Evolutionary conservation across 2,888 invertebrate species (phyloP).

Genomic region (Elysia crispata): DNA sequence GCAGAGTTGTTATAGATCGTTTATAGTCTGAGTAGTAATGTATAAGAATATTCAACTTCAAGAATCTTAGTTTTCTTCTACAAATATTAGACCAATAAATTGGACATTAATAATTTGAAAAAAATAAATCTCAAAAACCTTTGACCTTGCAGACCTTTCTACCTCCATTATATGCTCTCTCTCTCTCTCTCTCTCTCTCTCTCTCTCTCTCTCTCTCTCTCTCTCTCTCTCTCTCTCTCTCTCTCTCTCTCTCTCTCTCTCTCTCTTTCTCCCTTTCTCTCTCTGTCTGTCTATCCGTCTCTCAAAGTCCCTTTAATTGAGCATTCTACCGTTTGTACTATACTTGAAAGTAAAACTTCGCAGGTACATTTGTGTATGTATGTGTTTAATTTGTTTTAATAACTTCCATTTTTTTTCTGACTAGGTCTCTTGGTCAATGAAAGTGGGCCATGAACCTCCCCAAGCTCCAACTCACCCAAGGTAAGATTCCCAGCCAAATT

Average conservation of each 20-base stretch:
- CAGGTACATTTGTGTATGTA: too few relatives aligned
- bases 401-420: not conserved
- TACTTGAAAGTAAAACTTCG: too few relatives aligned
- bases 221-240: conserved; percentile 31
- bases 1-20: too few relatives aligned
- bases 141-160: conserved; percentile 13
- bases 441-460: conserved; percentile 49
- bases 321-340: too few relatives aligned
- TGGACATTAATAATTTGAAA: too few relatives aligned
- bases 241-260: conserved; percentile 27
- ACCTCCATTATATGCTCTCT: conserved; percentile 2
- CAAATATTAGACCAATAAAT: too few relatives aligned
- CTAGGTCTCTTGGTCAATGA: conserved; percentile 51
- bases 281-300: conserved; percentile 32
- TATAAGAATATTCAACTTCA: too few relatives aligned
- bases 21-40: too few relatives aligned
- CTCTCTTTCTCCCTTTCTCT: conserved; percentile 20
- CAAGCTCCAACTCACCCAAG: conserved; percentile 50
- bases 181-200: conserved; percentile 11
- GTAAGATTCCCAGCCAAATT: conserved; percentile 24
- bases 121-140: too few relatives aligned
- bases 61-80: too few relatives aligned
- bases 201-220: conserved; percentile 17
- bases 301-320: too few relatives aligned
- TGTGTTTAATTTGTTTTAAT: not conserved